phyloP scores from a whole-genome alignment of 2,888 invertebrate species.

The Diaprepes abbreviatus region DNA sequence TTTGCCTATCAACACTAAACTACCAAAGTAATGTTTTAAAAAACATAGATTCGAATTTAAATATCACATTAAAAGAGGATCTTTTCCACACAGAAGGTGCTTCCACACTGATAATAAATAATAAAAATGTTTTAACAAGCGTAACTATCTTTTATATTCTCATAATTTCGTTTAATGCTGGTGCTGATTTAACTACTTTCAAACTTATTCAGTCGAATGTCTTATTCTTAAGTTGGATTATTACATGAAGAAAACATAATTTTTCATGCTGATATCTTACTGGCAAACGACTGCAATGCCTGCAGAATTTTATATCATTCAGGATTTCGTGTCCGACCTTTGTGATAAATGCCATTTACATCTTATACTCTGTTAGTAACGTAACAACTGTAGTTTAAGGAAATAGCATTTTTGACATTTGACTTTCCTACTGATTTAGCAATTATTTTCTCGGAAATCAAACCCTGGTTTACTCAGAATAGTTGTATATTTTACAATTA shows the following conservation, averaged over 20 bases:
- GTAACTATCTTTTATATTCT: too few relatives aligned
- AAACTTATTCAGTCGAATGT: neutral
- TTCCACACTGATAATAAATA: too few relatives aligned
- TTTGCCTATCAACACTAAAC: too few relatives aligned
- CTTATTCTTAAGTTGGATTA: conserved; percentile 6
- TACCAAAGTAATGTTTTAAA: too few relatives aligned
- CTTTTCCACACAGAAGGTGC: too few relatives aligned
- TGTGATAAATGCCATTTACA: neutral
- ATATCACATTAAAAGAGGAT: too few relatives aligned
- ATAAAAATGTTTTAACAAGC: too few relatives aligned
- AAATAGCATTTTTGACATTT: conserved; percentile 8
- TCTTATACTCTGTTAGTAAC: neutral
- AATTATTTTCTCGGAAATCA: conserved; percentile 2
- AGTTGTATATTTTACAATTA: too few relatives aligned
- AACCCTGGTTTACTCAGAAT: too few relatives aligned
- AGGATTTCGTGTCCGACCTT: neutral
- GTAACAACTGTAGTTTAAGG: neutral
- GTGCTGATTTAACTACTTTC: neutral
- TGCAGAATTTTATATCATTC: neutral
- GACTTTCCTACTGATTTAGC: neutral
- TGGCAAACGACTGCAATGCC: conserved; percentile 7
- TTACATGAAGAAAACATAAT: conserved; percentile 8
- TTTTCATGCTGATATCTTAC: conserved; percentile 6
- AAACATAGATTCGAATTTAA: too few relatives aligned
- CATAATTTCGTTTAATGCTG: neutral